Conservation (phyloP, 1,140 invertebrate genomes). For the Drosophila takahashii region DNA sequence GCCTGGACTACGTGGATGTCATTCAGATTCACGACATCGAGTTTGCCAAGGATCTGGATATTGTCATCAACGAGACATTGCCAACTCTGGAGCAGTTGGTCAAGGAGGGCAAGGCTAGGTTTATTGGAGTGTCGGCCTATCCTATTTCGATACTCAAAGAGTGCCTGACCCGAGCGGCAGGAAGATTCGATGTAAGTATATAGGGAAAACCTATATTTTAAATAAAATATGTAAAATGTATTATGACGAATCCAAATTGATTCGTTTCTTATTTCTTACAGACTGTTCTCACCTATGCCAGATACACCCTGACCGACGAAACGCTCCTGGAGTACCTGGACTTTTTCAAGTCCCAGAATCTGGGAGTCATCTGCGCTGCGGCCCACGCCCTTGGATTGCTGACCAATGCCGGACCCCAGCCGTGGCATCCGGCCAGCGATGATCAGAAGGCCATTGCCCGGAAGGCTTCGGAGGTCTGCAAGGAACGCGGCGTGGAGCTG, state of each 20-base stretch:
- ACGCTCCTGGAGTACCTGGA: conserved; percentile 90
- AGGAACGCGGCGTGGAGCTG: conserved; percentile 89
- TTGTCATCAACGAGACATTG: conserved; percentile 94
- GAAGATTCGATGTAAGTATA: conserved; percentile 69
- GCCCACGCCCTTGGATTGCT: conserved; percentile 93
- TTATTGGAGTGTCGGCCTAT: conserved; percentile 96
- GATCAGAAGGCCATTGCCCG: conserved; percentile 88
- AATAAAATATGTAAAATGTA: too few relatives aligned
- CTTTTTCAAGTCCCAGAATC: conserved; percentile 89
- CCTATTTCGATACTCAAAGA: conserved; percentile 91
- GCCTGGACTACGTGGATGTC: conserved; percentile 94
- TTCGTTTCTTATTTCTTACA: conserved; percentile 84
- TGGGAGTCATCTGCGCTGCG: conserved; percentile 94
- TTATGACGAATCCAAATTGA: too few relatives aligned
- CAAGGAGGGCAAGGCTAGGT: conserved; percentile 91
- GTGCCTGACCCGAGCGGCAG: conserved; percentile 87
- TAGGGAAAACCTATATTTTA: too few relatives aligned
- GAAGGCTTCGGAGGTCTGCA: conserved; percentile 88
- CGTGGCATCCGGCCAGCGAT: conserved; percentile 93
- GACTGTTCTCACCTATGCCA: conserved; percentile 91
- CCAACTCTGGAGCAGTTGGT: conserved; percentile 91
- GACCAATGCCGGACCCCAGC: conserved; percentile 89
- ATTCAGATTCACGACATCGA: conserved; percentile 97
- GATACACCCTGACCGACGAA: conserved; percentile 92
- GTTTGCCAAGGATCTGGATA: conserved; percentile 91